Conservation (phyloP, 2,113 vertebrate genomes). For the Archilochus colubris region DNA sequence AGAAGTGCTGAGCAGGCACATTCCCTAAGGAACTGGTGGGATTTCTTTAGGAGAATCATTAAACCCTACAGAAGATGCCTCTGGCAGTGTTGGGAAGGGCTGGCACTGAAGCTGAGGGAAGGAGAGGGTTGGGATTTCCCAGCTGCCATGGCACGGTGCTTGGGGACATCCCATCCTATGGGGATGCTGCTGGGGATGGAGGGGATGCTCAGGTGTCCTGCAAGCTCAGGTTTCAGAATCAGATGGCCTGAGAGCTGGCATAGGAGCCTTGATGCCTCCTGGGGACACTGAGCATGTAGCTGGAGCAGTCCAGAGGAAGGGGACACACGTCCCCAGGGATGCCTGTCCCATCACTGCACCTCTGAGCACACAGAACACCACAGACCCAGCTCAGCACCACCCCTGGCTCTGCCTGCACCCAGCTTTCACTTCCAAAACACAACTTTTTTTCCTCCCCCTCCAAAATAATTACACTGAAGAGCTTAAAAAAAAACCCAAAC, state of each 20-base stretch:
- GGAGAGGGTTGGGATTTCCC: not conserved
- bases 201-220: fast-evolving
- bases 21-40: not conserved
- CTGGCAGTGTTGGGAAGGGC: not conserved
- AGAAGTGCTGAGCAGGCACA: not conserved
- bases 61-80: not conserved
- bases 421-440: not conserved
- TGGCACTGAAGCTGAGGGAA: not conserved
- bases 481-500: not conserved
- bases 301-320: not conserved
- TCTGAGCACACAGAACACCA: not conserved
- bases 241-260: not conserved
- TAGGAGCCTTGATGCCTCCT: fast-evolving
- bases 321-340: fast-evolving
- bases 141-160: fast-evolving
- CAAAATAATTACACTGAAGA: not conserved
- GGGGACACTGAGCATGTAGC: too few relatives aligned
- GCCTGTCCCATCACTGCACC: fast-evolving
- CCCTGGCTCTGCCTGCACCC: not conserved
- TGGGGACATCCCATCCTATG: not conserved
- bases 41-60: not conserved
- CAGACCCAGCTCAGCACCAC: fast-evolving
- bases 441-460: not conserved
- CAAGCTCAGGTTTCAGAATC: not conserved
- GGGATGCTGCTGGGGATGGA: not conserved